Evolutionary conservation across 2,888 invertebrate genomes (phyloP), one percentile per base, ranked within the genome.

Genomic region (Hypolimnas misippus): DNA sequence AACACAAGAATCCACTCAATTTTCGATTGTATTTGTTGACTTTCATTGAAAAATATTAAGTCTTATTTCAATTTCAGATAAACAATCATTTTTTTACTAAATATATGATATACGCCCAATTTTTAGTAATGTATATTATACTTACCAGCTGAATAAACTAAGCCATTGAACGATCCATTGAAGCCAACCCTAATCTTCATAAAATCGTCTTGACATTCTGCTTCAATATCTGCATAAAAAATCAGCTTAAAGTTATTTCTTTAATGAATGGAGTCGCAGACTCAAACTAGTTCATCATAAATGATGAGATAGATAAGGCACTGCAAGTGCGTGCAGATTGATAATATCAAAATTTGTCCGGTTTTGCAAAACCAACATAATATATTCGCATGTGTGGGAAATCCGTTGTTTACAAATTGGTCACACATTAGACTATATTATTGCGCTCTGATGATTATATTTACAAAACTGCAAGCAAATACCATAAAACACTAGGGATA

Each of bases 111-210:
- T n/a, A n/a, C n/a, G n/a, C n/a, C n/a, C n/a, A n/a, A n/a, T n/a
- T n/a, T n/a, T n/a, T 4, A 17, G 10, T 42, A 1, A 17, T 17
- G 3, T 10, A 42, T 10, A 19, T 10, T 42, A 17, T 17, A 33
- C 79, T 91, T 87, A 96, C 96, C 97, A 79, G 98, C 97, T 0
- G 97, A 98, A 87, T 98, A 98, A 25, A 98, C 94, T 46, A 98
- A 91, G 46, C 98, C 98, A 19, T 94, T 93, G 78, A 98, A 98
- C 0, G 97, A 96, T 16, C 98, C 98, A 84, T 98, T 98, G 86
- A 98, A 98, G 2, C 97, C 97, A 50, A 98, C 96, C 67, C 97
- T 93, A 65, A 98, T 98, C 87, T 98, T 98, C 98, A 98, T 98
- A 83, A 97, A 97, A 85, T 98, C 98, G 80, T 98, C 98, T 85